Base-by-base conservation (phyloP, 2,888 invertebrate species). In the Teleogryllus oceanicus region DNA sequence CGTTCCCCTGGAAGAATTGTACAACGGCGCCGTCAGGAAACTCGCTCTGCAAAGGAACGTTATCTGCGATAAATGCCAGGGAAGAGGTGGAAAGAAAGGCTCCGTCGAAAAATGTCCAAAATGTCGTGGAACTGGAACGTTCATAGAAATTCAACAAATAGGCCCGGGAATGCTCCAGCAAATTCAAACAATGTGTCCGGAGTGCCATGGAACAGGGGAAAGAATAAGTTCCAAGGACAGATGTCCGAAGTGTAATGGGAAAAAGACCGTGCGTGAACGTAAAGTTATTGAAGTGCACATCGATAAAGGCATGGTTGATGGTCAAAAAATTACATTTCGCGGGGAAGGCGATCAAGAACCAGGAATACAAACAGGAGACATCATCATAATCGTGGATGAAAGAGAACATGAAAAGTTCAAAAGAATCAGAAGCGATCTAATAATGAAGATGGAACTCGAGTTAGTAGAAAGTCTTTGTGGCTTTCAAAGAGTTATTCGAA, bases 21-120 rank as follows among this genome's bases (percentile, higher is more conserved):
- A 99, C 88, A 95, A 96, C 86, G 98, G 99, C 49, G 92, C 94
- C 80, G 94, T 95, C 12, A 91, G 98, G 80, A 98, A 98, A 88
- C 89, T 99, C 83, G 94, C 97, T 37, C 88, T 99, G 80, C 96
- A 96, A 87, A 98, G 97, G 88, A 97, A 95, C 87, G 94, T 98
- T 51, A 96, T 98, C 85, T 99, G 99, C 90, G 94, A 94, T 85
- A 96, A 96, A 87, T 99, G 99, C 87, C 95, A 97, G 88, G 98
- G 98, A 86, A 90, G 94, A 80, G 98, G 98, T 82, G 98, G 98
- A 62, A 97, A 97, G 88, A 95, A 97, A 89, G 96, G 96, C 80
- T 92, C 96, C 76, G 93, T 95, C 18, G 94, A 95, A 85, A 92
- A 93, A 84, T 99, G 99, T 86, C 87, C 90, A 0, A 92, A 91